Base-by-base conservation (phyloP, 1,140 invertebrate species). In the Telenomus remus region DNA sequence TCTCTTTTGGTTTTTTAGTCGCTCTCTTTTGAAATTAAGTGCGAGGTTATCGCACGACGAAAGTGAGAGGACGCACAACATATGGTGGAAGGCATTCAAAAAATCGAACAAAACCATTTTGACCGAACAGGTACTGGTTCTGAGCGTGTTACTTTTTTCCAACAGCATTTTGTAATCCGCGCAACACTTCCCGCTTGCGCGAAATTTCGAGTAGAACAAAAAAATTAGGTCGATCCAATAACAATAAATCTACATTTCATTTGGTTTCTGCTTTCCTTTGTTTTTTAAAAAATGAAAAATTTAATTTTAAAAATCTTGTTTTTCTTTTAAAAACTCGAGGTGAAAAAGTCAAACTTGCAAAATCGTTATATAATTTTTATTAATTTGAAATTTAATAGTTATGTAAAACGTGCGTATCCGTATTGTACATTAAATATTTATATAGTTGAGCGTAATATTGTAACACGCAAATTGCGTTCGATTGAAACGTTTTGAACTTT, bases 41-140 rank as follows among this genome's bases (percentile, higher is more conserved):
- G 71, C 78, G 76, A 82, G 82, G 81, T 85, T 84, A 82, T 85
- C 81, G 84, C 66, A 79, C 84, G 79, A 85, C 61, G 82, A 85
- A 85, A 85, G 84, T 85, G 83, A 85, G 83, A 85, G 84, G 84
- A 80, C 68, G 42, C 59, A n/a, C 59, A 48, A 53, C 68, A 64
- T 53, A 61, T 68, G 69, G 61, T 70, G 44, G 65, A 68, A 78
- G 64, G 50, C 60, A 42, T 35, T 54, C 46, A 66, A 73, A 79
- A 76, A 79, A 59, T 66, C 66, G 64, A 76, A 76, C 56, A 71
- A 73, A 76, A 74, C 69, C 51, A 51, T 69, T 65, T 69, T 63
- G 65, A 71, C 57, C 53, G 60, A 61, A 10, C 61, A 68, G 63
- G 53, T 72, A 69, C 56, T 61, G 69, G 64, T 73, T 70, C 60